Evolutionary conservation across 2,113 vertebrate genomes (phyloP).

Genomic region (Dicerorhinus sumatrensis): DNA sequence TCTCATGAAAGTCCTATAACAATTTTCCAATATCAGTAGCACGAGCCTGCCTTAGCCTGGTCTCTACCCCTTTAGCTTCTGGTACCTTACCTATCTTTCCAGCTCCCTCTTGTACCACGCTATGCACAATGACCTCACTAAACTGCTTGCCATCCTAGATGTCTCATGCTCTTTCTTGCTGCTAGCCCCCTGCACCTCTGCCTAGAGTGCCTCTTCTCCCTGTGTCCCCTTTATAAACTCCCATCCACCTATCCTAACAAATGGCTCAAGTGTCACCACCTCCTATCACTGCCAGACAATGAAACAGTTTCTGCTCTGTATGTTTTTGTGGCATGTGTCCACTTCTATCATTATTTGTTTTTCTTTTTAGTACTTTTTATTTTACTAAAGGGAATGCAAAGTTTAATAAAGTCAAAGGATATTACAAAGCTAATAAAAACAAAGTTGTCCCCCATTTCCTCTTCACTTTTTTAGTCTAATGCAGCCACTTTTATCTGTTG

Average conservation of each 20-base stretch:
- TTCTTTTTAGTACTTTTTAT: neutral
- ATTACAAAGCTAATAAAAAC: neutral
- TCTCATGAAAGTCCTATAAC: neutral
- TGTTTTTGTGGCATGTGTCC: neutral
- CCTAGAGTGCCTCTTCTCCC: neutral
- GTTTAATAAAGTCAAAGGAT: neutral
- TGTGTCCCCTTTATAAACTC: neutral
- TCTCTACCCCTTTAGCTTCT: neutral
- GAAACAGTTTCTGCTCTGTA: neutral
- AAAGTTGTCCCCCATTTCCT: neutral
- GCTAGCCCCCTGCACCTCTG: neutral
- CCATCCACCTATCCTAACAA: neutral
- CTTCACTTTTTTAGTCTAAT: neutral
- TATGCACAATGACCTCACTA: neutral
- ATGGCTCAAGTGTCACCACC: neutral
- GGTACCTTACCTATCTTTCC: neutral
- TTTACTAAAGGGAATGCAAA: conserved; percentile 19
- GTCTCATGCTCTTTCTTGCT: neutral
- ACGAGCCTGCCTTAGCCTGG: neutral
- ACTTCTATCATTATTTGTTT: neutral
- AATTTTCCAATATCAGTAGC: neutral
- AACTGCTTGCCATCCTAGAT: neutral
- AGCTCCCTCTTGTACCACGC: neutral
- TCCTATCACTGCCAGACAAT: neutral
- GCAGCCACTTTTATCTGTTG: neutral